A percentile compares a stretch with the other conserved stretches of the same genome.
Evolutionary conservation across 2,113 vertebrate species (phyloP).

Genomic region (Asarcornis scutulata): DNA sequence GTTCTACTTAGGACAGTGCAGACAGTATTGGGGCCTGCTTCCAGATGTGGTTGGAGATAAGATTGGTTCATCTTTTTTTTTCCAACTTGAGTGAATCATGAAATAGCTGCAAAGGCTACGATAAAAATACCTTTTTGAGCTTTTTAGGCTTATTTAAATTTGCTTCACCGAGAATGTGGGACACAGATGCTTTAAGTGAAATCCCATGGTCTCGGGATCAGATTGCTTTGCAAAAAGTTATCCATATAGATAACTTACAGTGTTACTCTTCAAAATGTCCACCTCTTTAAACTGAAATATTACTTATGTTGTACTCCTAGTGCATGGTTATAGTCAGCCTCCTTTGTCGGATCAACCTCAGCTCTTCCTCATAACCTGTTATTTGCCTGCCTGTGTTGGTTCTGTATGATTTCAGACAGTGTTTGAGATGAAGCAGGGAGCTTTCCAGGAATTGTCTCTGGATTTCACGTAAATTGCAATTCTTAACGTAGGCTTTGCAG

Average conservation of each 20-base stretch:
- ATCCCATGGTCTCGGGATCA: not conserved
- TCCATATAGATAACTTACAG: not conserved
- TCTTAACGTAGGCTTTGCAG: not conserved
- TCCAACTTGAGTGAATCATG: not conserved
- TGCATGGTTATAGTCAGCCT: not conserved
- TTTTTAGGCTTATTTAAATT: slow-evolving; percentile 34
- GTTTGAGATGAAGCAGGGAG: not conserved
- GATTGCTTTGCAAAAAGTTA: slow-evolving; percentile 19
- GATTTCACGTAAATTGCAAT: not conserved
- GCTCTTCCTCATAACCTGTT: not conserved
- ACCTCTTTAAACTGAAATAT: not conserved
- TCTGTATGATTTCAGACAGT: not conserved
- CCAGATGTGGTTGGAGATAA: not conserved
- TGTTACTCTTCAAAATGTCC: slow-evolving; percentile 31
- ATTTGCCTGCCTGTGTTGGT: not conserved
- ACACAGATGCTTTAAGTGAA: slow-evolving; percentile 33
- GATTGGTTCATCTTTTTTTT: not conserved
- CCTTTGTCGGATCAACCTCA: not conserved
- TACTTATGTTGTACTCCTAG: not conserved
- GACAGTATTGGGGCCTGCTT: not conserved
- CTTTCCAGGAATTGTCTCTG: not conserved
- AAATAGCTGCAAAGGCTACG: slow-evolving; percentile 25
- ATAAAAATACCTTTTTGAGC: slow-evolving; percentile 40
- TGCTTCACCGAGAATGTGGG: slow-evolving; percentile 48
- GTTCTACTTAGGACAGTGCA: not conserved